Conservation (phyloP, 2,888 invertebrate genomes). For the Drosophila atroscutellata region DNA sequence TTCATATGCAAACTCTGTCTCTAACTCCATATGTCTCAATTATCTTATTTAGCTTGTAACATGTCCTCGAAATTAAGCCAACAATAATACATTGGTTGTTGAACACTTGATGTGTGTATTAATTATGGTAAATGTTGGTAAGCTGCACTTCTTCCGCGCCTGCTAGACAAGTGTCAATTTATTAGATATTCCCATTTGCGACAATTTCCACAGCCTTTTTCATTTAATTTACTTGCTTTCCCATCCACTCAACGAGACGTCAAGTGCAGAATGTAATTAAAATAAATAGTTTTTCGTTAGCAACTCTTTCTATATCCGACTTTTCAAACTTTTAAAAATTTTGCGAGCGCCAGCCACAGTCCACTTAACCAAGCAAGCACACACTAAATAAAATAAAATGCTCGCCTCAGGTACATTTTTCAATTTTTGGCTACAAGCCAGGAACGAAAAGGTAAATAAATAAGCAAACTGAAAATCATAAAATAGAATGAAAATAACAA, state of each 20-base stretch:
- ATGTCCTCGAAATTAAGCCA: conserved; percentile 6
- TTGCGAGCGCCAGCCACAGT: conserved; percentile 47
- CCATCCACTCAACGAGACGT: conserved; percentile 25
- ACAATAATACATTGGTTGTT: conserved; percentile 1
- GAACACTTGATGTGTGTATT: conserved; percentile 26
- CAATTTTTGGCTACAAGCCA: conserved; percentile 21
- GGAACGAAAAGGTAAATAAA: conserved; percentile 39
- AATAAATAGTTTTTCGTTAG: conserved; percentile 32
- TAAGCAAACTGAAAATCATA: conserved; percentile 34
- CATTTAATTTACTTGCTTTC: conserved; percentile 7
- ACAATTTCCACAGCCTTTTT: conserved; percentile 14
- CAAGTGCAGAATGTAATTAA: conserved; percentile 39
- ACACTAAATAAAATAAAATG: conserved; percentile 1
- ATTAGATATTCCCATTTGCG: neutral
- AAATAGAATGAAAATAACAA: conserved; percentile 36
- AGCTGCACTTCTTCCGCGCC: conserved; percentile 33
- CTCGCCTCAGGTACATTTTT: conserved; percentile 20
- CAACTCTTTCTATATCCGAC: neutral
- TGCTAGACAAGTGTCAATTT: conserved; percentile 15
- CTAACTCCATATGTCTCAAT: neutral
- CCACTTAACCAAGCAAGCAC: conserved; percentile 6
- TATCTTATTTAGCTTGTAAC: neutral
- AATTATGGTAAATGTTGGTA: conserved; percentile 44
- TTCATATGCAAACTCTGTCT: neutral
- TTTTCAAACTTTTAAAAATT: conserved; percentile 37